Conservation (phyloP, 1,140 invertebrate genomes). For the Lasioglossum albipes region DNA sequence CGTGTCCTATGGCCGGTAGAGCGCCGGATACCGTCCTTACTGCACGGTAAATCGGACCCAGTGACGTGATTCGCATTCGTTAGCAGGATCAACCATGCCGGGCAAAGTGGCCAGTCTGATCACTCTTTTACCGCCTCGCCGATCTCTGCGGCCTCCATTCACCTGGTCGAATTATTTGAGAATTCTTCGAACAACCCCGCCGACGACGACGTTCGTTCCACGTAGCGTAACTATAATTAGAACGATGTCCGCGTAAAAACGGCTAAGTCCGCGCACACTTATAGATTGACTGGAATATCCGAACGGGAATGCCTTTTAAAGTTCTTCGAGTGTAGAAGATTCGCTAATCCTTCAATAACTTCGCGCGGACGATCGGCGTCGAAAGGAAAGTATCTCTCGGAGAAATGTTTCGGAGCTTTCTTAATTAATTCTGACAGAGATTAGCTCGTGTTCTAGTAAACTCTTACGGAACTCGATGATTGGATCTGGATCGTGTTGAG, state of each 20-base stretch:
- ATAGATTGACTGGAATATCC: background rate
- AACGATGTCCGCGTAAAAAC: background rate
- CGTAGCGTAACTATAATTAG: background rate
- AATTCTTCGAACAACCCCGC: background rate
- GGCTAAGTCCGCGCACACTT: background rate
- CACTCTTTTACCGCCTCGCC: background rate
- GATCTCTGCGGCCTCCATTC: background rate
- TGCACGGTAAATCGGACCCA: constrained; percentile 40
- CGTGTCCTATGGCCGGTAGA: constrained; percentile 15
- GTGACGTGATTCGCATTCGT: constrained; percentile 57
- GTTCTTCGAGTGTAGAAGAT: background rate
- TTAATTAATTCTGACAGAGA: background rate
- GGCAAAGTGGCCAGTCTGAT: background rate
- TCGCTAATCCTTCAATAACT: background rate
- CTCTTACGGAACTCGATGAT: too few relatives aligned
- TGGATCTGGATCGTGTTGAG: too few relatives aligned
- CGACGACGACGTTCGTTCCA: too few relatives aligned
- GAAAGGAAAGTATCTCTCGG: background rate
- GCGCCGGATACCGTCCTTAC: background rate
- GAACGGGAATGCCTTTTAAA: background rate
- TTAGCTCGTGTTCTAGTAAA: background rate
- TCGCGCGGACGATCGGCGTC: background rate
- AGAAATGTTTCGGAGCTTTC: background rate
- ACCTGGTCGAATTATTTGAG: background rate
- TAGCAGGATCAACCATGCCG: constrained; percentile 8